Evolutionary conservation across 2,888 invertebrate species (phyloP), one percentile per base, ranked within the genome.

Genomic region (Acrobasis repandana): DNA sequence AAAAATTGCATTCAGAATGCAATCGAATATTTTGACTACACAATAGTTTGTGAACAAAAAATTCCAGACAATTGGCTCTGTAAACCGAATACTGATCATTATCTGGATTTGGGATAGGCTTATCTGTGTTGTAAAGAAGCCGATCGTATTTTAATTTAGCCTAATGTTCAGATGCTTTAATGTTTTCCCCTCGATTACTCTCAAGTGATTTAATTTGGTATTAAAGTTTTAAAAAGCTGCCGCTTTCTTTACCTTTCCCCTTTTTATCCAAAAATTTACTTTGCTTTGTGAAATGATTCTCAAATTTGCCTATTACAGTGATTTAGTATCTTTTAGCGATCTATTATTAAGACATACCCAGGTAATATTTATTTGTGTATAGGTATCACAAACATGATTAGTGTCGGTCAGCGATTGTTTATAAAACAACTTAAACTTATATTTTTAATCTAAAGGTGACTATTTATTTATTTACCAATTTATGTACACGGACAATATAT

Each of bases 61-160:
- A 83, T 74, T 74, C 71, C 80, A 81, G 78, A 90, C 90, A 88
- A 91, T 91, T 87, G 85, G 74, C 74, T 78, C 69, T 80, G 90
- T 82, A 86, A 87, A 85, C 75, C 83, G 88, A 90, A 90, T 88
- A 86, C 86, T 73, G 92, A 92, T 92, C 82, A 86, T 90, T 91
- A 91, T 92, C 91, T 68, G 75, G 78, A 75, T 77, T 83, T 81
- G 70, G 77, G 79, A 77, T 76, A 75, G 69, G 86, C 86, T 89
- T 91, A 90, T 90, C 91, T 88, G 59, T 78, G 75, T 83, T 78
- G 73, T 76, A 85, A 77, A 84, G 79, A 75, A 75, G 76, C 88
- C 90, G 89, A 87, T 90, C 88, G 80, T 72, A 72, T 75, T 76
- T 78, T 81, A 80, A 84, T 79, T 79, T 76, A 70, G 52, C 58